These are phyloP conservation scores for Esox lucius DNA, from an alignment of 2,797 vertebrate genomes.

Conservation along the genomic window DNA sequence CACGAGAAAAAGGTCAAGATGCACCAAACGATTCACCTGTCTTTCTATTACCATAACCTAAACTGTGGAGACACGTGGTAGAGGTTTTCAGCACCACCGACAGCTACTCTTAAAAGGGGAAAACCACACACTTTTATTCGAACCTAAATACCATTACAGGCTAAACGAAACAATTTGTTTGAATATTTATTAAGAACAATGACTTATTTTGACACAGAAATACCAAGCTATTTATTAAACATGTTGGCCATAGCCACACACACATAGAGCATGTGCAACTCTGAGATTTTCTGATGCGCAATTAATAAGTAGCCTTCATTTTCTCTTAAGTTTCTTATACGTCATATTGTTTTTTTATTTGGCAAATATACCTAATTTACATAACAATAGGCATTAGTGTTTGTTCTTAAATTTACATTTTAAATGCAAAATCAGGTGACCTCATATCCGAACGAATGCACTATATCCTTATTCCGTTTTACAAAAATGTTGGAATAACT, in stretches of 20 bases:
- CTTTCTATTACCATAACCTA: slow-evolving; percentile 34
- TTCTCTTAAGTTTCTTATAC: neutral
- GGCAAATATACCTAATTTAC: neutral
- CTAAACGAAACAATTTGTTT: neutral
- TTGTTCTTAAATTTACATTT: too few relatives aligned
- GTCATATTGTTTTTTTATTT: neutral
- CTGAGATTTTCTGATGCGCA: too few relatives aligned
- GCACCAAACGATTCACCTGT: slow-evolving; percentile 14
- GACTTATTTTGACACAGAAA: neutral
- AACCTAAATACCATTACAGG: neutral
- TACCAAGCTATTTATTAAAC: neutral
- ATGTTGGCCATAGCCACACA: neutral
- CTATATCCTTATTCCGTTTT: too few relatives aligned
- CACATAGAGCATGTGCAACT: too few relatives aligned
- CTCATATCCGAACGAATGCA: too few relatives aligned
- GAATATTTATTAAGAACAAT: neutral
- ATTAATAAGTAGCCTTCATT: neutral
- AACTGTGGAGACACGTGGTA: slow-evolving; percentile 12
- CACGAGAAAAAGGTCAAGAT: slow-evolving; percentile 6
- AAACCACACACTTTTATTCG: neutral
- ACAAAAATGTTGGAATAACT: too few relatives aligned
- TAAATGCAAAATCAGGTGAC: too few relatives aligned
- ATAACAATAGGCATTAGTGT: too few relatives aligned
- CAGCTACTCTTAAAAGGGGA: slow-evolving; percentile 40
- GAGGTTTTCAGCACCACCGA: slow-evolving; percentile 67